Evolutionary conservation across 2,113 vertebrate species (phyloP), one percentile per base, ranked within the genome.

Genomic region (Elgaria multicarinata): DNA sequence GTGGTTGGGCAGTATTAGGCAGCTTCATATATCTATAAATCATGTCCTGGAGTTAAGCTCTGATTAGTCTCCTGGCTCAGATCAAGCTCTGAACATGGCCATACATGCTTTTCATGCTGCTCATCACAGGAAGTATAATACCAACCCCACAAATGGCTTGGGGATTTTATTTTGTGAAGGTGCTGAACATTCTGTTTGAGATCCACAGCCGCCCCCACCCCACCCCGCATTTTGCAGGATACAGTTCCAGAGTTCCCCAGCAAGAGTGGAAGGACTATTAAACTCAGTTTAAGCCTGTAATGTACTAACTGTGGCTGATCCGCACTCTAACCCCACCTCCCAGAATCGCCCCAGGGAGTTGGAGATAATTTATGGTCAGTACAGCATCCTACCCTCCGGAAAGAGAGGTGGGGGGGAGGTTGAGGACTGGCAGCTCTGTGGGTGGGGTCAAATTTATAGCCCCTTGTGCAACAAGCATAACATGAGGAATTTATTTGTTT

Each of bases 391-490:
- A 53, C n/a, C 77, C 26, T 71, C 36, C 6, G 62, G 42, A 79
- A 67, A 69, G 86, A 71, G 58, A 83, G n/a, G n/a, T n/a, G n/a
- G 72, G 64, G 64, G 77, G 71, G 76, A 87, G 66, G 64, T 55
- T 4, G 24, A 79, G 46, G 44, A 8, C 14, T 71, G 77, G 46
- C 77, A 87, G 77, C 26, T 71, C 22, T 79, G 8, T 81, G 67
- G 86, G 77, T 58, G 86, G 67, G 66, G 86, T 42, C 46, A 80
- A 81, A 88, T 88, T 80, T 87, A 79, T 55, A 69, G 86, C 28
- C 46, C 64, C 44, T 67, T 80, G 33, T 83, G 55, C 62, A 83
- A 50, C 64, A 84, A 50, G 42, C 42, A 69, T 24, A 20, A 33
- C 44, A 46, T 31, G 46, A 72, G 44, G 78, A 58, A 88, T 81